A percentile compares a stretch with the other conserved stretches of the same genome.
phyloP scores from a whole-genome alignment of 2,888 invertebrate species.

The Cylindroiulus punctatus region DNA sequence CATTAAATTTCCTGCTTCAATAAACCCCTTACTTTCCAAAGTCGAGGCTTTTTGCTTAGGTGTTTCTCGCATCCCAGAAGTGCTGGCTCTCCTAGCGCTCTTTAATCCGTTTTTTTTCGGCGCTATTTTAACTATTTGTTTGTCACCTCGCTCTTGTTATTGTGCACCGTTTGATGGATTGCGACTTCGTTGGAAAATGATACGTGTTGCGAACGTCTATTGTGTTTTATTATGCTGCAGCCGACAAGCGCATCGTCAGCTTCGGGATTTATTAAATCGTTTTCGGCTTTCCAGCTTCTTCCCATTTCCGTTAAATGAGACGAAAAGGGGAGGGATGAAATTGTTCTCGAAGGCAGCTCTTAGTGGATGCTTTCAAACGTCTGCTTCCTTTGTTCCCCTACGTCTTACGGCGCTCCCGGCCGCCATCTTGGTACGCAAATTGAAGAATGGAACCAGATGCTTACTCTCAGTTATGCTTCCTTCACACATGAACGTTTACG shows the following conservation, averaged over 20 bases:
- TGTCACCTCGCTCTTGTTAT: not conserved
- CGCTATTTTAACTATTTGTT: slow-evolving; percentile 35
- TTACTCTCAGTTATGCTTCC: no score
- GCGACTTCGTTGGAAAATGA: not conserved
- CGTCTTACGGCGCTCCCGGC: not conserved
- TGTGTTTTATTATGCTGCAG: slow-evolving; percentile 22
- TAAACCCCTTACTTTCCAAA: slow-evolving; percentile 23
- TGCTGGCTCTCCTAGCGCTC: not conserved
- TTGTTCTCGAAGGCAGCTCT: not conserved
- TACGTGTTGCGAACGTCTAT: not conserved
- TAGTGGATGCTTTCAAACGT: not conserved
- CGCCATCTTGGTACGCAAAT: slow-evolving; percentile 17
- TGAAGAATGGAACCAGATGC: not conserved
- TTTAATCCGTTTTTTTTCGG: not conserved
- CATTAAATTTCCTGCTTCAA: slow-evolving; percentile 29
- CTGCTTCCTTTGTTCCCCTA: not conserved
- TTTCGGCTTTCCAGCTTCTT: not conserved
- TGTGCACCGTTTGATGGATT: slow-evolving; percentile 9
- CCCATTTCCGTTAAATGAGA: slow-evolving; percentile 38
- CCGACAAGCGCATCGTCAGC: slow-evolving; percentile 19
- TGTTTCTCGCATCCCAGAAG: not conserved
- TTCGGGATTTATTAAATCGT: slow-evolving; percentile 34
- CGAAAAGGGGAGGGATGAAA: not conserved
- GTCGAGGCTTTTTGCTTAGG: not conserved
- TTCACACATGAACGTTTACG: no score